Base-by-base conservation (phyloP, 35 echinoderm and acorn worm species). In the Heliocidaris erythrogramma region DNA sequence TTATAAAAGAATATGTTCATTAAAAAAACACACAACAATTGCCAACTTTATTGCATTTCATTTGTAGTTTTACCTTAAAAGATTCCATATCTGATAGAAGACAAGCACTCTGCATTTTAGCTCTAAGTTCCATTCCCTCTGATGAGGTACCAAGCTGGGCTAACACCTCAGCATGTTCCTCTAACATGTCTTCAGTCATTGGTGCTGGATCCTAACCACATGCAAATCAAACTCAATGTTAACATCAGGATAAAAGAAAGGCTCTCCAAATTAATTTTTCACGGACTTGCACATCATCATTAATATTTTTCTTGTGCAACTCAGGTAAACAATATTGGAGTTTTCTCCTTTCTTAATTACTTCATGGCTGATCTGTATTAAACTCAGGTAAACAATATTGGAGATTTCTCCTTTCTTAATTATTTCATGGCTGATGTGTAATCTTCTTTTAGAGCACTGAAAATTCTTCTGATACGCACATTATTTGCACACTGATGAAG, bases 101-200 rank as follows among this genome's bases (percentile, higher is more conserved):
- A 94, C 98, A 99, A 17, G 98, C 98, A 97, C 98, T 99, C 90
- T 99, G 98, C 98, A 99, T 99, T 87, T 95, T 99, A 27, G 98
- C 98, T 52, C 98, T 95, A 27, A 99, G 94, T 93, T 97, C 98
- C 10, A 97, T 96, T 30, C 98, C 98, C 56, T 99, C 98, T 32
- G 94, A 92, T 2, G 92, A 96, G n/a, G 98, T 99, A 30, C 98
- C 97, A 56, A 99, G 96, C 47, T 99, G 86, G 29, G 98, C 98
- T 48, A 99, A 85, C 21, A 99, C 97, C 94, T 97, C 98, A 91
- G 98, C 98, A 94, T 99, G 98, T 86, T 99, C 98, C 95, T 99
- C 98, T 86, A 99, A 89, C 97, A 97, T 97, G 49, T 99, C 98
- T 69, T 99, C 98, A 84, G 98, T 99, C 98, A 99, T 99, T 2